Base-by-base conservation (phyloP, 2,888 invertebrate species). In the Leptopterna dolabrata region DNA sequence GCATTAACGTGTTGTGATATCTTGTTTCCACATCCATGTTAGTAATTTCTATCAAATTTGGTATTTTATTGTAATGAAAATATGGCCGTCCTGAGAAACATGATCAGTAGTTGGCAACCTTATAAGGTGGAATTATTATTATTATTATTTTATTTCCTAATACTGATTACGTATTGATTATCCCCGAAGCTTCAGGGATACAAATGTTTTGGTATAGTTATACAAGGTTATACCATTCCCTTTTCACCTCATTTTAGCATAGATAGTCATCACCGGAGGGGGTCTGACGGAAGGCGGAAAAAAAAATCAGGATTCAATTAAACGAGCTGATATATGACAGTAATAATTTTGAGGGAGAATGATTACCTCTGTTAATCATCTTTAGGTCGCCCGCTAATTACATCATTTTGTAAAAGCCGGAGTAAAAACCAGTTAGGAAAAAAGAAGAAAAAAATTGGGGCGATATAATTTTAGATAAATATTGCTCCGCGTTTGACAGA, bases 401-500 rank as follows among this genome's bases (percentile, higher is more conserved):
- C 81, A 81, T 81, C 47, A 81, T 81, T 81, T 51, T n/a, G 30
- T 47, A 81, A 81, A 51, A 81, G 51, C 51, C 55, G 51, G 29
- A 19, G n/a, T 27, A 27, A 36, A 81, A 81, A 81, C 36, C 81
- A 0, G 30, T 4, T 51, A 27, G 29, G 27, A 55, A 41, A 45
- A 45, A 47, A 27, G 29, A 27, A 55, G n/a, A 45, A 45, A 47
- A 51, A 81, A 81, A 55, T 29, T 6, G 30, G 81, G 55, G 81
- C 81, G 81, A 81, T 81, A 81, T 51, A 51, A 81, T 81, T 81
- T 81, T 81, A 81, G 81, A 81, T 81, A 81, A 81, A 81, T 81
- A 51, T 81, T 51, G 51, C 47, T 29, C 27, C 55, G 55, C 19
- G 81, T 43, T 45, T 55, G 81, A 55, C 81, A 55, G 47, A 41